Base-by-base conservation (phyloP, 2,888 invertebrate species). In the Tetrapedia diversipes region DNA sequence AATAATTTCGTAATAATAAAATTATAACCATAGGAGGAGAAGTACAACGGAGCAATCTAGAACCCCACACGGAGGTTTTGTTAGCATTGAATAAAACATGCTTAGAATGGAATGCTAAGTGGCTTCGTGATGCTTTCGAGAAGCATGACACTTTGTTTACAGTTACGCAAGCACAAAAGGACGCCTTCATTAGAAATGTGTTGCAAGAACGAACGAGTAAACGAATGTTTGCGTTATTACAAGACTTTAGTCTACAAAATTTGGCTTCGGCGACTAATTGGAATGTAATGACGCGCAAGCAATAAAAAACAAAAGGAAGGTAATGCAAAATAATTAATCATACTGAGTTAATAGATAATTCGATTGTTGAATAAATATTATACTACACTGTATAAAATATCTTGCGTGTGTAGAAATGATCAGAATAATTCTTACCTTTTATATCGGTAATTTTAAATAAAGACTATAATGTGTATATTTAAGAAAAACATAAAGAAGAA, bases 31-130 rank as follows among this genome's bases (percentile, higher is more conserved):
- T 19, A 84, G 95, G 94, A 56, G 95, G 94, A 11, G 93, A 93
- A 79, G 92, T 94, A n/a, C 93, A 95, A 0, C 90, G 95, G 66
- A 92, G 92, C 63, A 93, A 94, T 59, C 92, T 95, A 43, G 95
- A 95, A 65, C 92, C 93, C 32, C 93, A 95, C 82, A 93, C 94
- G 24, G 95, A 95, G 86, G 93, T 96, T 54, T 87, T 96, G 54
- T 89, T 94, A 79, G 93, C 93, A 27, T 91, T 96, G 86, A 96
- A 95, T 89, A 96, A 95, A 90, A 95, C 95, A 87, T 95, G 95
- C 92, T 92, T 93, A 85, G 94, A 94, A 86, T 93, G 93, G 90
- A 91, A 94, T 47, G 92, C 92, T 54, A 92, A 93, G 60, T 95
- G 95, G 94, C 89, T 95, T 82, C 93, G 92, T 53, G 88, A 92